A percentile compares a stretch with the other conserved stretches of the same genome.
Evolutionary conservation across 2,797 vertebrate species (phyloP).

Genomic region (Acanthis flammea): DNA sequence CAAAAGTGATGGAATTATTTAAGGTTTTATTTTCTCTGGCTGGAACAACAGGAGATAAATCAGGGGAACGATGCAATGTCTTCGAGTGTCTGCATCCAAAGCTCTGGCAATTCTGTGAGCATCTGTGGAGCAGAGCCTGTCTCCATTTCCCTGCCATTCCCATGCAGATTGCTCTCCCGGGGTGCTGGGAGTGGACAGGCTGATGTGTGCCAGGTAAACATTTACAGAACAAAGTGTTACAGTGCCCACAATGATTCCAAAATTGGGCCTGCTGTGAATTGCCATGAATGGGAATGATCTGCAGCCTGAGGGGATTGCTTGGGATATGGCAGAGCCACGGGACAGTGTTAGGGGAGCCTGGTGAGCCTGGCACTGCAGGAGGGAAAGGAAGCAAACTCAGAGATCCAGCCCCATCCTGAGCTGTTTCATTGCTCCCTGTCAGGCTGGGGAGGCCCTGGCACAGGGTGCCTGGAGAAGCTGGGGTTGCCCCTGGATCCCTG

Average conservation of each 20-base stretch:
- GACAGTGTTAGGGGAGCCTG: accelerated
- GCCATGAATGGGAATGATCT: neutral
- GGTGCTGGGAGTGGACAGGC: neutral
- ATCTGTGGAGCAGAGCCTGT: neutral
- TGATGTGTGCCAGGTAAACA: neutral
- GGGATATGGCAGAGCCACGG: neutral
- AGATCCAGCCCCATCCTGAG: neutral
- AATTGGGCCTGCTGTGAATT: neutral
- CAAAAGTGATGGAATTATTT: constrained; percentile 7
- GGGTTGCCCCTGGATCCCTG: neutral
- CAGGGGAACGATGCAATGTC: neutral
- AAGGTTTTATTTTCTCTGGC: neutral
- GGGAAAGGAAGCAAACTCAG: neutral
- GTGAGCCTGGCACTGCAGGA: accelerated
- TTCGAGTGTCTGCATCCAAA: neutral
- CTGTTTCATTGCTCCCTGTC: neutral
- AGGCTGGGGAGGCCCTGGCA: neutral
- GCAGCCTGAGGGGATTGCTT: neutral
- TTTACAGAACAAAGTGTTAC: constrained; percentile 1
- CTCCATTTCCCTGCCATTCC: neutral
- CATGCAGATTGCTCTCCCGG: neutral
- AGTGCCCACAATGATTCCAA: neutral
- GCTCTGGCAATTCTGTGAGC: neutral
- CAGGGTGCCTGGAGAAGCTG: neutral
- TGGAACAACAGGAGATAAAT: neutral